Conservation (phyloP, 1,140 invertebrate species). For the Cydia amplana region DNA sequence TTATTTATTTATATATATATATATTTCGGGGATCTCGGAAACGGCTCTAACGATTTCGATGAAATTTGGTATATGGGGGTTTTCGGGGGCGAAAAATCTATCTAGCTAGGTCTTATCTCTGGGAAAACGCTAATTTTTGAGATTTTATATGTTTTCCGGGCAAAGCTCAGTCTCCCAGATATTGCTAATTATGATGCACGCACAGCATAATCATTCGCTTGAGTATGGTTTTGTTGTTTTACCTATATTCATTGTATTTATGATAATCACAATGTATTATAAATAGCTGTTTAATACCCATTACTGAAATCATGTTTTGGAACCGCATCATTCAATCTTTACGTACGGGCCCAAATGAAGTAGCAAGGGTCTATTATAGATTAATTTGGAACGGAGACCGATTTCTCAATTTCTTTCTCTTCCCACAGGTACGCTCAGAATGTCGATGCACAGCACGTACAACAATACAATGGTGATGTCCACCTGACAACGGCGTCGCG, state of each 20-base stretch:
- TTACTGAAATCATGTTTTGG: neutral
- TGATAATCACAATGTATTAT: neutral
- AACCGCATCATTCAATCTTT: neutral
- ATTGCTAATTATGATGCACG: neutral
- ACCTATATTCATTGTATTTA: neutral
- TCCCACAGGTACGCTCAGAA: constrained; percentile 68
- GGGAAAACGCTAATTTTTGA: too few species aligned
- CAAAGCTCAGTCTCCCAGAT: too few species aligned
- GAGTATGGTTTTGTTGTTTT: neutral
- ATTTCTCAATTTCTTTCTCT: constrained; percentile 32
- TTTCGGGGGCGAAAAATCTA: too few species aligned
- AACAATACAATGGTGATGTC: constrained; percentile 66
- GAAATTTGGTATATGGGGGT: too few species aligned
- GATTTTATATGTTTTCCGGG: too few species aligned
- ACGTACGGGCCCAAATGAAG: neutral
- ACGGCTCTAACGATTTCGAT: too few species aligned
- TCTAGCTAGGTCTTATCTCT: too few species aligned
- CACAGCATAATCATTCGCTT: neutral
- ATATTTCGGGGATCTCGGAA: too few species aligned
- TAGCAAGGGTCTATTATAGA: neutral
- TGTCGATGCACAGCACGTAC: constrained; percentile 75
- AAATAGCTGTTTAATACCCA: neutral
- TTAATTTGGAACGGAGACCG: neutral
- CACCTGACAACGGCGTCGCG: constrained; percentile 64
- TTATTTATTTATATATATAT: too few species aligned